Evolutionary conservation across 2,888 invertebrate species (phyloP), one percentile per base, ranked within the genome.

Genomic region (Hypolimnas misippus): DNA sequence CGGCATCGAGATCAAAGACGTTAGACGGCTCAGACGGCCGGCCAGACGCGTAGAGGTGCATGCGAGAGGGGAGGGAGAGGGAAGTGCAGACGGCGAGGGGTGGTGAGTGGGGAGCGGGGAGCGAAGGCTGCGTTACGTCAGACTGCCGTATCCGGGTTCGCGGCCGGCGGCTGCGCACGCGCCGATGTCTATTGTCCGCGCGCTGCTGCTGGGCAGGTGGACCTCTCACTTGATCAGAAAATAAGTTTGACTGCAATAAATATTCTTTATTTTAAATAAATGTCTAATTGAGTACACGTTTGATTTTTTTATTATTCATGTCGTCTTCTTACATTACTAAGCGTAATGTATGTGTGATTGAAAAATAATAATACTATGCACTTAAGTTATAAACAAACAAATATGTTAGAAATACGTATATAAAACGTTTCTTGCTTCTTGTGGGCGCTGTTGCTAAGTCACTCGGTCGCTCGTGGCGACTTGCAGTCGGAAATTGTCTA

Each of bases 131-230:
- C 74, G 81, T 90, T 88, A 89, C 90, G 89, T 90, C 90, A 87
- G 72, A 74, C 78, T 64, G 78, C 81, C 77, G 85, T 84, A 90
- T 90, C 91, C 91, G 91, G 91, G 91, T 90, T 90, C 91, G 89
- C 86, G 89, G 86, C 86, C 89, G 86, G 75, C 79, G 84, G 84
- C 50, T 59, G 82, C 87, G 88, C 87, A 87, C 83, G 78, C 70
- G 75, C 67, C 70, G 70, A 69, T 70, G 69, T 66, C 77, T 77
- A 61, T 62, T 68, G 64, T 61, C 62, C 64, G 52, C 29, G 54
- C 67, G 60, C 57, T 64, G 65, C 64, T 67, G 70, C 75, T 76
- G 73, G 74, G 71, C 76, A 77, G 76, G 76, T 78, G 77, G 70
- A 75, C 76, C 69, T 66, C 66, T 65, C 57, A 46, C 40, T 65